These are phyloP conservation scores for Charina bottae DNA, from an alignment of 2,113 vertebrate species.

Conservation along the genomic window DNA sequence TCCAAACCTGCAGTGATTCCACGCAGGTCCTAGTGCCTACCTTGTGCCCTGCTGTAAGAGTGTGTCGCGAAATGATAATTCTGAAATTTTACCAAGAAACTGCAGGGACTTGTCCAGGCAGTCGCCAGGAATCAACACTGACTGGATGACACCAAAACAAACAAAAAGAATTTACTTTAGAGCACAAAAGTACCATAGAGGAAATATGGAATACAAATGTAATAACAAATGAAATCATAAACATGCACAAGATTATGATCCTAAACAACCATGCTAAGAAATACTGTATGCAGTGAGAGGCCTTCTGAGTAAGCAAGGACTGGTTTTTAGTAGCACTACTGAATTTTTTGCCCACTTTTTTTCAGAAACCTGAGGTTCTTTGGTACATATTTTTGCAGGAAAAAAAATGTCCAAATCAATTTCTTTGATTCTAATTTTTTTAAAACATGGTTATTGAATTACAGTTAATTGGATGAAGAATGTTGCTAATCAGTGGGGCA, in stretches of 20 bases:
- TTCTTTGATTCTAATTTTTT: neutral
- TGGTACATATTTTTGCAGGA: neutral
- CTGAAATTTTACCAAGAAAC: neutral
- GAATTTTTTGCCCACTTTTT: neutral
- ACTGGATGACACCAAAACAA: neutral
- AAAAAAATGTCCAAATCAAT: neutral
- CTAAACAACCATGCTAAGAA: neutral
- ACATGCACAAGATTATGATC: neutral
- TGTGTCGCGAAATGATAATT: no score
- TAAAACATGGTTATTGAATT: neutral
- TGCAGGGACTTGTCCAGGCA: neutral
- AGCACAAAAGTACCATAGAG: neutral
- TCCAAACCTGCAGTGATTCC: no score
- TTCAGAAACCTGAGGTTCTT: no score
- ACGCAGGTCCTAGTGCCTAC: no score
- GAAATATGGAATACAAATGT: neutral
- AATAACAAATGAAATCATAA: neutral
- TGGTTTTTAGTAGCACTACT: neutral
- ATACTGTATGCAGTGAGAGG: neutral
- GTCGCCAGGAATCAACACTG: neutral
- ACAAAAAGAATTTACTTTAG: neutral
- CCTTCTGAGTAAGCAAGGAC: neutral
- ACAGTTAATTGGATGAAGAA: neutral
- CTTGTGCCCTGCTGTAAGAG: no score
- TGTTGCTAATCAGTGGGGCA: neutral